Percentiles rank a stretch among this genome's conserved stretches.
Conservation (phyloP, 2,888 invertebrate species). For the Ormyrus labotus region DNA sequence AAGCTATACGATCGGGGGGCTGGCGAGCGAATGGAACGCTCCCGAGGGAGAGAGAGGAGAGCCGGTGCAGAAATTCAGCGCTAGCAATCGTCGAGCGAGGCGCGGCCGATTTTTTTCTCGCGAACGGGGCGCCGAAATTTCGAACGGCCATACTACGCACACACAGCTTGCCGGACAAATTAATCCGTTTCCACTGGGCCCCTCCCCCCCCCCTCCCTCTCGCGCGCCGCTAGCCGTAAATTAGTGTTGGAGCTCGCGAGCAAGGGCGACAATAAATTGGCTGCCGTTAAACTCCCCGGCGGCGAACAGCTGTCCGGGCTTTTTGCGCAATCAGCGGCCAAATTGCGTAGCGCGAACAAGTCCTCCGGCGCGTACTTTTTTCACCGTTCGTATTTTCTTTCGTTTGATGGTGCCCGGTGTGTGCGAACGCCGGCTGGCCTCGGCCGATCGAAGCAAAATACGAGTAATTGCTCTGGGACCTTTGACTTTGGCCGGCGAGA, state of each 20-base stretch:
- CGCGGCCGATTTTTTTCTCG: too few relatives aligned
- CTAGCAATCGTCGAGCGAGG: too few relatives aligned
- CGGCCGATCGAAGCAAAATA: slow-evolving; percentile 18
- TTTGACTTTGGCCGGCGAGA: background rate
- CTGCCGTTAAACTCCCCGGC: slow-evolving; percentile 60
- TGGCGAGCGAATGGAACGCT: too few relatives aligned
- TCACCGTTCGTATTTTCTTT: slow-evolving; percentile 19
- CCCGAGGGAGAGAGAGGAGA: too few relatives aligned
- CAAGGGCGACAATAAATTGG: slow-evolving; percentile 65
- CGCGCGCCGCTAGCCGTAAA: slow-evolving; percentile 58
- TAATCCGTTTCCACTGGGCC: slow-evolving; percentile 58
- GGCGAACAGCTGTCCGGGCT: slow-evolving; percentile 60
- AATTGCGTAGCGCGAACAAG: slow-evolving; percentile 58
- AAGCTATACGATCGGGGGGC: too few relatives aligned
- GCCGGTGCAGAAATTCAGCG: too few relatives aligned
- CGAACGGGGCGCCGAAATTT: slow-evolving; percentile 6
- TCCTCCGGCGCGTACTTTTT: background rate
- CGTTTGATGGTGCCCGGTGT: background rate
- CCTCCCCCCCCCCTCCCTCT: slow-evolving; percentile 16
- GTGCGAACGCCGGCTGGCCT: background rate
- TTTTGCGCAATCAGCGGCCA: slow-evolving; percentile 64
- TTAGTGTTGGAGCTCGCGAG: slow-evolving; percentile 57
- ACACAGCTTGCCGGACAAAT: slow-evolving; percentile 58
- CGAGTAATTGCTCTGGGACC: slow-evolving; percentile 33
- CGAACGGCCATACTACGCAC: background rate